Percentiles rank a stretch among this genome's conserved stretches.
phyloP scores from a whole-genome alignment of 53 echinoderm and acorn worm genomes.

The Holothuria scabra region DNA sequence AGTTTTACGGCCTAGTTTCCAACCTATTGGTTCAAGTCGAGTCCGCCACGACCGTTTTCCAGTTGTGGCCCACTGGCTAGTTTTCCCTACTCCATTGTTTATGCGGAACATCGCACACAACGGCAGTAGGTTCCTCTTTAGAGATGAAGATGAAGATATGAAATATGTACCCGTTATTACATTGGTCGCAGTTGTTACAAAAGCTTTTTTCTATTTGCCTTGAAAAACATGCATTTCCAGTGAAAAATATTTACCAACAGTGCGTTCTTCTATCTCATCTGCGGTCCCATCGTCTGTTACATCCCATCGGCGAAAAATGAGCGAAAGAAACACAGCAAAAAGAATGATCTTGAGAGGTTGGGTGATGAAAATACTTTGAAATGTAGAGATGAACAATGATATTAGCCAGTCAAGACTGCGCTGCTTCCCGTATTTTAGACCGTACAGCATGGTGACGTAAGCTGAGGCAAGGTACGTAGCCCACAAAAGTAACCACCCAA shows the following conservation, averaged over 20 bases:
- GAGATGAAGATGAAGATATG: too few relatives aligned
- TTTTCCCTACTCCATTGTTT: too few relatives aligned
- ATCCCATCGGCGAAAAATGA: slow-evolving; percentile 81
- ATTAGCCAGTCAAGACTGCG: slow-evolving; percentile 89
- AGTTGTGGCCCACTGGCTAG: too few relatives aligned
- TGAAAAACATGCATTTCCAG: neutral
- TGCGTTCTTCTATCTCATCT: slow-evolving; percentile 70
- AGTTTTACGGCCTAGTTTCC: too few relatives aligned
- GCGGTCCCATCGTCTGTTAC: slow-evolving; percentile 75
- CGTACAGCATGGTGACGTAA: slow-evolving; percentile 92
- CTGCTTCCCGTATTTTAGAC: slow-evolving; percentile 88
- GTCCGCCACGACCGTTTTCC: too few relatives aligned
- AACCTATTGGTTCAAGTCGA: too few relatives aligned
- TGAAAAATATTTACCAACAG: slow-evolving; percentile 57
- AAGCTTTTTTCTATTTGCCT: too few relatives aligned
- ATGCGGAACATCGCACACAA: too few relatives aligned
- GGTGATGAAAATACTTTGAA: slow-evolving; percentile 86
- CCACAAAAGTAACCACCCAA: slow-evolving; percentile 80
- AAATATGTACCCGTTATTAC: too few relatives aligned
- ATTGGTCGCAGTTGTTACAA: too few relatives aligned
- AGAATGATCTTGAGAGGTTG: slow-evolving; percentile 88
- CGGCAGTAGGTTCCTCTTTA: too few relatives aligned
- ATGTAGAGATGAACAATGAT: slow-evolving; percentile 72
- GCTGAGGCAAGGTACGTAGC: slow-evolving; percentile 72
- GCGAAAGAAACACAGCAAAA: slow-evolving; percentile 76